Evolutionary conservation across 2,888 invertebrate species (phyloP), one percentile per base, ranked within the genome.

Genomic region (Acrobasis suavella): DNA sequence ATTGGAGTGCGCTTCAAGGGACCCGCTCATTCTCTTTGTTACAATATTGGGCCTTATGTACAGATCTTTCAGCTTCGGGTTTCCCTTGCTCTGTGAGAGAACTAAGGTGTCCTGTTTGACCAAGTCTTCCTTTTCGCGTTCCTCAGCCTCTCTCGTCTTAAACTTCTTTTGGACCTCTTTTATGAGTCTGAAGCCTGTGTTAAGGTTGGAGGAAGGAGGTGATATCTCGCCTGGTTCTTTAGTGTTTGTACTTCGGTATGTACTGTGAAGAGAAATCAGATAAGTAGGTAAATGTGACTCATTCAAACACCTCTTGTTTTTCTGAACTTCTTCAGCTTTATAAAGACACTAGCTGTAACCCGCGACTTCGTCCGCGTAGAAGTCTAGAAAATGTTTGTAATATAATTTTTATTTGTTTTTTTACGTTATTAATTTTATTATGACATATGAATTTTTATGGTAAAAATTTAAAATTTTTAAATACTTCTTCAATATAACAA

Each of bases 11-110:
- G 99, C 97, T 87, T 99, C 99, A 67, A 99, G 89, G 2, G 96
- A 95, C 37, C 97, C 98, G 22, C 97, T 97, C 96, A 99, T 98
- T 82, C 99, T 94, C 85, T 98, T 98, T 1, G 98, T 97, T 1
- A 99, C 98, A 80, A 99, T 98, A 85, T 99, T 99, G n/a, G 99
- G 99, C 72, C 99, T 94, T 83, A 99, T 99, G 83, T 98, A 99
- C 66, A 99, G 93, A 93, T 99, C 99, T 87, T 99, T 99, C 65
- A 99, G 92, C 91, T 99, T 98, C 1, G 99, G 99, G 89, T 99
- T 99, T 72, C 98, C 98, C 93, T 99, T 98, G 86, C 97, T 98
- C 74, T 97, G 97, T 10, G 98, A 98, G 42, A 99, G 92, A 42
- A 99, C 94, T 52, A 99, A 91, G 32, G 98, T 98, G 87, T 99